phyloP scores from a whole-genome alignment of 2,888 invertebrate genomes.

The Latrodectus elegans region DNA sequence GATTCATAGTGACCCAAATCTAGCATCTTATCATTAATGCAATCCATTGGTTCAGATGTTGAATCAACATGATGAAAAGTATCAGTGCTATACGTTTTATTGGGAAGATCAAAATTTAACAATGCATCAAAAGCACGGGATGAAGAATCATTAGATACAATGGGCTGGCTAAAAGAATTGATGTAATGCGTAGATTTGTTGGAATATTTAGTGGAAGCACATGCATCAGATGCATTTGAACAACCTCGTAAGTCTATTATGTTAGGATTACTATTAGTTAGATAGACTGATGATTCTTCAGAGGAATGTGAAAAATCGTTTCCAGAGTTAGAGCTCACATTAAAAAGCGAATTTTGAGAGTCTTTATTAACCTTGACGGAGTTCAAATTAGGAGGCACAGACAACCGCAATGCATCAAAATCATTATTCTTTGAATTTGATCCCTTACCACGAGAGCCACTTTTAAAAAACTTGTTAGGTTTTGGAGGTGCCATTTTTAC shows the following conservation, averaged over 20 bases:
- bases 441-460: constrained; percentile 43
- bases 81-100: constrained; percentile 12
- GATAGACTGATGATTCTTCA: constrained; percentile 29
- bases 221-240: constrained; percentile 33
- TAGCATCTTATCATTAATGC: constrained; percentile 10
- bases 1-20: constrained; percentile 14
- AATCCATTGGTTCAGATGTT: neutral
- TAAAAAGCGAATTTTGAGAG: constrained; percentile 24
- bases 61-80: constrained; percentile 16
- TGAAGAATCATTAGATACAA: constrained; percentile 29
- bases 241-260: constrained; percentile 47
- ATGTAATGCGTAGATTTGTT: constrained; percentile 33
- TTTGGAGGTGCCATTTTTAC: constrained; percentile 47
- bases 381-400: constrained; percentile 37
- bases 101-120: constrained; percentile 44
- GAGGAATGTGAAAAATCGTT: constrained; percentile 41
- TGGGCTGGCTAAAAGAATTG: constrained; percentile 37
- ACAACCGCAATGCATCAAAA: constrained; percentile 59
- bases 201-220: constrained; percentile 53
- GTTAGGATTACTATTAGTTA: constrained; percentile 27
- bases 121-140: constrained; percentile 59
- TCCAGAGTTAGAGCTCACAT: constrained; percentile 29
- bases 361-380: neutral
- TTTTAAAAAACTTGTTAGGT: constrained; percentile 71
- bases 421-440: constrained; percentile 53